A percentile compares a stretch with the other conserved stretches of the same genome.
phyloP scores from a whole-genome alignment of 2,888 invertebrate species.

The Podotricha telesiphe region DNA sequence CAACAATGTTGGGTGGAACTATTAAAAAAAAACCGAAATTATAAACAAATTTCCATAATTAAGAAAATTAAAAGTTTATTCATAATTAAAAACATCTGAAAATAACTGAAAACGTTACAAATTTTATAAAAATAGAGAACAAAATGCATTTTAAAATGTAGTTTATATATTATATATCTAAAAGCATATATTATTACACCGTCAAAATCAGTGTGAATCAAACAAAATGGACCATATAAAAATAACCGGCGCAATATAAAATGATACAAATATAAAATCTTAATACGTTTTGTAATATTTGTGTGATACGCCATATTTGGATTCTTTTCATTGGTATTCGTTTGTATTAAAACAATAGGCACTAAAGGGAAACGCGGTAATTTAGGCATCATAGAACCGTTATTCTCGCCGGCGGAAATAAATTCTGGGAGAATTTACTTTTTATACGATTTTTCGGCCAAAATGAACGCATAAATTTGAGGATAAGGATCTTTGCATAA shows the following conservation, averaged over 20 bases:
- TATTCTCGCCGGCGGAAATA: slow-evolving; percentile 54
- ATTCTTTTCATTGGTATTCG: slow-evolving; percentile 44
- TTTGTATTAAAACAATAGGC: slow-evolving; percentile 51
- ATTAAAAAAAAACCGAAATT: slow-evolving; percentile 3
- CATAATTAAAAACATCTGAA: no score
- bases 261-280: slow-evolving; percentile 26
- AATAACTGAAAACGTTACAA: no score
- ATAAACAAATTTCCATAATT: no score
- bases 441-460: slow-evolving; percentile 48
- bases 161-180: not conserved
- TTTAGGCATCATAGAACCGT: slow-evolving; percentile 58
- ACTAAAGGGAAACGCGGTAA: slow-evolving; percentile 51
- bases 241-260: slow-evolving; percentile 1
- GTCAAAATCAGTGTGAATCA: not conserved
- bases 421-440: slow-evolving; percentile 52
- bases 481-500: slow-evolving; percentile 54
- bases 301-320: slow-evolving; percentile 41
- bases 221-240: not conserved
- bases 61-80: no score
- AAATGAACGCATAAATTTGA: slow-evolving; percentile 53
- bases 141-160: slow-evolving; percentile 2
- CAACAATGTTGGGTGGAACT: slow-evolving; percentile 92
- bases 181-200: slow-evolving; percentile 1
- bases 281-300: slow-evolving; percentile 35
- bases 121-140: no score